Conservation (phyloP, 2,113 vertebrate species). For the Nasalis larvatus region DNA sequence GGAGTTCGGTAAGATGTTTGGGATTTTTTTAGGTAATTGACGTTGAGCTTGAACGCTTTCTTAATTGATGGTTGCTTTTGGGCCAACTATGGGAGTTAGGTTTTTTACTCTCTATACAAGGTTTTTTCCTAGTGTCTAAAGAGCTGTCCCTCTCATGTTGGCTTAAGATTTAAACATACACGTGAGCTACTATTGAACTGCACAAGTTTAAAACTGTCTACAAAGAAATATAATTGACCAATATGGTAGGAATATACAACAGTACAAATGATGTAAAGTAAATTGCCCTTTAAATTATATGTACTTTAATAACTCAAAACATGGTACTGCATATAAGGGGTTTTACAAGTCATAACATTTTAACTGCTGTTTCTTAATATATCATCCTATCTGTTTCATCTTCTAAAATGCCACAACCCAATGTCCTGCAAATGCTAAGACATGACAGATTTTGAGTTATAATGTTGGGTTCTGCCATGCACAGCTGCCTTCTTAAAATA, state of each 20-base stretch:
- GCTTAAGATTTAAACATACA: conserved; percentile 15
- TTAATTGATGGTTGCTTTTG: no score
- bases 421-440: neutral
- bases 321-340: neutral
- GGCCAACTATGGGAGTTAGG: no score
- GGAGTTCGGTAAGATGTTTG: no score
- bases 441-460: conserved; percentile 44
- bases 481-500: conserved; percentile 60
- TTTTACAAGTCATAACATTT: conserved; percentile 19
- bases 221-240: conserved; percentile 32
- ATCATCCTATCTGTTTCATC: conserved; percentile 23
- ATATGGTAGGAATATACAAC: neutral
- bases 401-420: conserved; percentile 29
- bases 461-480: neutral
- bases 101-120: no score
- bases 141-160: no score
- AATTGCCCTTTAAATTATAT: conserved; percentile 41
- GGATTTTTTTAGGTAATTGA: no score
- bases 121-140: no score
- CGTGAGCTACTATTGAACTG: neutral
- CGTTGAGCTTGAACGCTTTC: no score
- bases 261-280: conserved; percentile 39
- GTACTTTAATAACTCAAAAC: conserved; percentile 50
- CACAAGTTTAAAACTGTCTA: neutral
- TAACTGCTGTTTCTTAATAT: neutral